Percentiles rank a stretch among this genome's conserved stretches.
Evolutionary conservation across 2,888 invertebrate species (phyloP).

Genomic region (Prosapia bicincta): DNA sequence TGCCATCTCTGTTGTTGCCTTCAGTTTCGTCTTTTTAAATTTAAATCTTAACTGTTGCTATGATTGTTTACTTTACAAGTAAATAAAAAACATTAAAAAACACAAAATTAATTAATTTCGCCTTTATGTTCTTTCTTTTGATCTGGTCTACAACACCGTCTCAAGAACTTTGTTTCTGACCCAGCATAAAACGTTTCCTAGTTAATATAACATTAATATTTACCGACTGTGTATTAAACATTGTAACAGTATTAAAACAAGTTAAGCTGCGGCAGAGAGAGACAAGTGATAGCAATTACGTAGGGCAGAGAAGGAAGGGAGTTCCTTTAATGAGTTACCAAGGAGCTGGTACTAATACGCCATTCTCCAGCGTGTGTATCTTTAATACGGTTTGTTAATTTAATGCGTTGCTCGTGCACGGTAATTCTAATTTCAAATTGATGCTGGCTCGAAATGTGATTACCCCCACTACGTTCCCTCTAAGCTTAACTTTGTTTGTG

Average conservation of each 20-base stretch:
- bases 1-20: too few relatives aligned
- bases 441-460: conserved; percentile 19
- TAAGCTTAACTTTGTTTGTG: conserved; percentile 16
- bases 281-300: not conserved
- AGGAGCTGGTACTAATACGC: not conserved
- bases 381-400: conserved; percentile 35
- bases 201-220: not conserved
- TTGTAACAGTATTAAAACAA: not conserved
- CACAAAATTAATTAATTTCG: too few relatives aligned
- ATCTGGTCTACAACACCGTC: too few relatives aligned
- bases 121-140: too few relatives aligned
- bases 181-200: too few relatives aligned
- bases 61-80: too few relatives aligned
- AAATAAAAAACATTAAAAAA: too few relatives aligned
- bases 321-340: not conserved
- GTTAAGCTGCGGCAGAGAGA: not conserved
- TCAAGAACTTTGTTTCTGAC: too few relatives aligned
- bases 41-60: too few relatives aligned
- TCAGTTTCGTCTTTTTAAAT: too few relatives aligned
- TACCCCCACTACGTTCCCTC: conserved; percentile 10
- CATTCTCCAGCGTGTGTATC: conserved; percentile 25
- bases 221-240: not conserved
- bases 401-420: conserved; percentile 28
- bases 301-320: not conserved
- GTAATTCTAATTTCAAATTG: conserved; percentile 28